These are phyloP conservation scores for Drosophila ficusphila DNA, from an alignment of 1,140 invertebrate genomes.

Conservation along the genomic window DNA sequence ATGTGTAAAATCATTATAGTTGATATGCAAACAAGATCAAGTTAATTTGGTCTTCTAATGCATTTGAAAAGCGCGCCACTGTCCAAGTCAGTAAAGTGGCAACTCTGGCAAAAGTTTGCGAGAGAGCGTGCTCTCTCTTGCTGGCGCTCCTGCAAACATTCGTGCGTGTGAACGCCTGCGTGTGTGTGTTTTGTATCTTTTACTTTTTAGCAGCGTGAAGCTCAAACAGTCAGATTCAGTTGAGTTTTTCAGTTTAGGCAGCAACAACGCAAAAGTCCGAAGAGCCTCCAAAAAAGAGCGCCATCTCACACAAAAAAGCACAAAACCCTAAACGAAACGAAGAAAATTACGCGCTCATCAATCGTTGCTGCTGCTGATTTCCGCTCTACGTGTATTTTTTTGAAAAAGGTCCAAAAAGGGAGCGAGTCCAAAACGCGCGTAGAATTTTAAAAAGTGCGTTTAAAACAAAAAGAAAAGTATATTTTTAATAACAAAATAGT, in stretches of 20 bases:
- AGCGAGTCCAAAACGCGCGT: conserved; percentile 64
- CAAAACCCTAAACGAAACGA: conserved; percentile 61
- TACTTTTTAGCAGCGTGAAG: conserved; percentile 74
- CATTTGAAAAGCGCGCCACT: conserved; percentile 25
- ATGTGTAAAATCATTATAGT: too few species aligned
- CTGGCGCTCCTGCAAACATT: conserved; percentile 73
- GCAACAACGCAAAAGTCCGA: conserved; percentile 29
- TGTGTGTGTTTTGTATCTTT: conserved; percentile 71
- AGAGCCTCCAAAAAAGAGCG: conserved; percentile 14
- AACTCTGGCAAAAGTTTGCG: conserved; percentile 59
- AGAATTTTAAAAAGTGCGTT: conserved; percentile 61
- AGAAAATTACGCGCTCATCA: conserved; percentile 52
- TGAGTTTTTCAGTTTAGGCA: conserved; percentile 41
- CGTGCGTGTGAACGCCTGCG: conserved; percentile 11
- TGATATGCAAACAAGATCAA: too few species aligned
- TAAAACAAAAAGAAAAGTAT: conserved; percentile 11
- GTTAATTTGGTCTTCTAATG: too few species aligned
- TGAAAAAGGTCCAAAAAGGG: conserved; percentile 3
- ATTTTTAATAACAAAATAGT: conserved; percentile 18
- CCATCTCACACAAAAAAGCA: conserved; percentile 36
- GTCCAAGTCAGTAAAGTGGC: conserved; percentile 35
- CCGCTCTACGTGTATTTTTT: conserved; percentile 10
- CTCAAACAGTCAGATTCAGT: conserved; percentile 67
- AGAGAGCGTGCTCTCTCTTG: conserved; percentile 37
- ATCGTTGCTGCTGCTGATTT: conserved; percentile 9